Base-by-base conservation (phyloP, 37 sponge, comb jelly and placozoan genomes). In the Dysidea cf. avara region DNA sequence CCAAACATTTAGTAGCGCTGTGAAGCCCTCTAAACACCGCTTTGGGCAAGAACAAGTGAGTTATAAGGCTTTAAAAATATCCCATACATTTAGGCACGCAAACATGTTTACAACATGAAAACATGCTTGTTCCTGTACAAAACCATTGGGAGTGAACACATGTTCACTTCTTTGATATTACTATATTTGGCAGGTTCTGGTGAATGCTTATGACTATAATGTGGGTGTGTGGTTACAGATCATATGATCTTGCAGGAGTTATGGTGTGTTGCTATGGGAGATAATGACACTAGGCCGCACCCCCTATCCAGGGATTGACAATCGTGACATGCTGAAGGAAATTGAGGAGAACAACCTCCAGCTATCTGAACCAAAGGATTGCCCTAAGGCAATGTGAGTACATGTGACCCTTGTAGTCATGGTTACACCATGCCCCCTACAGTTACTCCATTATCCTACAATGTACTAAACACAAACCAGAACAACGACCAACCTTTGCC, bases 181-280 rank as follows among this genome's bases (percentile, higher is more conserved):
- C n/a, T n/a, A n/a, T n/a, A n/a, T n/a, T n/a, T n/a, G n/a, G n/a
- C n/a, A n/a, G n/a, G n/a, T n/a, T n/a, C n/a, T n/a, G n/a, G n/a
- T n/a, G n/a, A n/a, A n/a, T n/a, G n/a, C n/a, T n/a, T 60, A 25
- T 60, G 61, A 17, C 29, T 60, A 1, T 60, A 60, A 11, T 60
- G 28, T 26, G 28, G 24, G 61, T 60, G 32, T 74, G 24, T 64
- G 22, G 4, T 12, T 6, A n/a, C 33, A 21, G 24, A 0, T 53
- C 17, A 12, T 72, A 46, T 16, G 56, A 64, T 29, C 12, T 67
- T 66, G 34, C 61, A 87, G 87, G 87, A 90, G 93, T 52, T 92
- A 62, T 75, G 93, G 93, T 59, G 93, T 92, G 64, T 59, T 92
- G 62, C 53, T 92, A 46, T 92, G 93, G 93, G 93, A 92, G 85